Conservation (phyloP, 2,888 invertebrate genomes). For the Linnaemya tessellans region DNA sequence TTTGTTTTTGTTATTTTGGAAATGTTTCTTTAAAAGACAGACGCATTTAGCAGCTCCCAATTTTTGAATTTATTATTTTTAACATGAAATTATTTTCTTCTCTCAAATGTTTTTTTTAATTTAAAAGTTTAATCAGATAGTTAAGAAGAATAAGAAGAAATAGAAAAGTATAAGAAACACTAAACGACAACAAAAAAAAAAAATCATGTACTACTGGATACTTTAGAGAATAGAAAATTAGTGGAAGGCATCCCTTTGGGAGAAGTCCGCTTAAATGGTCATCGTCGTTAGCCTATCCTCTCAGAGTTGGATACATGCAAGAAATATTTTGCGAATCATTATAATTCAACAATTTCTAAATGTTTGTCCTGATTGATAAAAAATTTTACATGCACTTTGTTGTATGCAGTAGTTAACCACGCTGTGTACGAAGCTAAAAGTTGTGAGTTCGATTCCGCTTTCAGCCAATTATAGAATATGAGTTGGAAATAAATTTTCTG, state of each 20-base stretch:
- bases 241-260: conserved; percentile 10
- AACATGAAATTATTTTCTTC: neutral
- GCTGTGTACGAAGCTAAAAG: too few species aligned
- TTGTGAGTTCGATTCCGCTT: too few species aligned
- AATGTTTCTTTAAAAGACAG: conserved; percentile 41
- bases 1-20: conserved; percentile 26
- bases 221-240: neutral
- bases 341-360: too few species aligned
- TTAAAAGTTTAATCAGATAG: conserved; percentile 48
- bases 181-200: conserved; percentile 37
- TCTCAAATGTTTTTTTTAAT: conserved; percentile 34
- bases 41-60: conserved; percentile 49
- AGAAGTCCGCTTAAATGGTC: neutral
- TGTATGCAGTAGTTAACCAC: too few species aligned
- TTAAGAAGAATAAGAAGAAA: conserved; percentile 26
- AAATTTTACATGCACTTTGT: too few species aligned
- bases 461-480: too few species aligned
- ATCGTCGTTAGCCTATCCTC: too few species aligned
- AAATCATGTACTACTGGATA: neutral
- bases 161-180: conserved; percentile 30
- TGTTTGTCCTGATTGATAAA: too few species aligned
- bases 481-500: too few species aligned
- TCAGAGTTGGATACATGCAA: too few species aligned
- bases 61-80: conserved; percentile 19
- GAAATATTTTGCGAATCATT: too few species aligned